Base-by-base conservation (phyloP, 1,140 invertebrate genomes). In the Drosophila sechellia region DNA sequence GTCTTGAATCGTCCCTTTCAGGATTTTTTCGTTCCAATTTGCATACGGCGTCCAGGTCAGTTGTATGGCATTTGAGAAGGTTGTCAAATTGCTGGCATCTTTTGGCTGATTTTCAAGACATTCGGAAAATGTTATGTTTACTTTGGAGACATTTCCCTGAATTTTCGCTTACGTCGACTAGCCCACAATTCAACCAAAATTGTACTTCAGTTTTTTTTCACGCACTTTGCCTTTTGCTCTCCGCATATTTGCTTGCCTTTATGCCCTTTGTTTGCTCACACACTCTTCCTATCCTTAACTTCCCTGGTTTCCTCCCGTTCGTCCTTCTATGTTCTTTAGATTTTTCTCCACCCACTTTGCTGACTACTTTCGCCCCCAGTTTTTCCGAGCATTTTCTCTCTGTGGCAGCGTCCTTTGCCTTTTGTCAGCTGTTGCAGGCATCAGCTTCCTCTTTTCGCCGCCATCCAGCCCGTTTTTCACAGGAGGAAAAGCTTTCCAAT, bases 391-490 rank as follows among this genome's bases (percentile, higher is more conserved):
- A 20, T 52, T 52, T 52, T 20, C 10, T 17, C 50, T 34, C 17
- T 25, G 13, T 40, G 40, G 34, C 43, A 31, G 13, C 42, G 20
- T 27, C 45, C 35, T 50, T 61, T 42, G 17, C 12, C 37, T 54
- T 54, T 61, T 54, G 48, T 64, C 27, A 50, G 48, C 48, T 50
- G 48, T 50, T 50, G 48, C 27, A 17, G n/a, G 48, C 27, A 17
- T 10, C 25, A 11, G n/a, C 48, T 50, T 5, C 25, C 11, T 15
- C 31, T 31, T 15, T 17, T 10, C 4, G 8, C 5, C 40, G 1
- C 25, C 8, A 2, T 8, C 13, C 1, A 11, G n/a, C 27, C 8
- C 48, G 6, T 10, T 50, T 50, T 34, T 13, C 15, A 35, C 48
- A 17, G 15, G 35, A 20, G 49, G 4, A 20, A 35, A 50, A 17